Base-by-base conservation (phyloP, 2,888 invertebrate genomes). In the Tholera decimalis region DNA sequence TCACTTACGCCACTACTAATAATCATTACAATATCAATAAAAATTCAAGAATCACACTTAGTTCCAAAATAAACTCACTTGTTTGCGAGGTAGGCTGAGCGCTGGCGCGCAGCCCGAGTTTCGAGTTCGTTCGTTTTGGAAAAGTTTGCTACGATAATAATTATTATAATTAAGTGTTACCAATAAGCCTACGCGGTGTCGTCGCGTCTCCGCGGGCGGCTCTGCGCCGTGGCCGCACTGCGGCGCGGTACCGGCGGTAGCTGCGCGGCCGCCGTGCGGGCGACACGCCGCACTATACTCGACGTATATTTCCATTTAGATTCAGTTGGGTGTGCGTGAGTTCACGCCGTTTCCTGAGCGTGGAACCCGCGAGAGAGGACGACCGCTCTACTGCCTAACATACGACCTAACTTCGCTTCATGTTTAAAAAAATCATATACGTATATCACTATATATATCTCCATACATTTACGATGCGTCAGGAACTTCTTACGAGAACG, bases 31-130 rank as follows among this genome's bases (percentile, higher is more conserved):
- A 95, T 95, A 95, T 94, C 93, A 95, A 95, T 95, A 95, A 96
- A 95, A 96, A 95, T 95, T 95, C 96, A 96, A 97, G 96, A 97
- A 97, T 97, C 97, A 97, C 97, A 97, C 97, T 96, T 96, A 96
- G 96, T 96, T 96, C 97, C 97, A 96, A 97, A 97, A 96, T 96
- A 96, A 97, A 97, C 97, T 97, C 97, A 97, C 97, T 97, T 96
- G 96, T 96, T 95, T 97, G 97, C 97, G 97, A 97, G 97, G 97
- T 96, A 97, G 97, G 97, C 95, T 95, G 95, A 89, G 95, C 94
- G 94, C 95, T 89, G 87, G 91, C 94, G 95, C 95, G 88, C 94
- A 95, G 95, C 96, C 96, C 96, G 94, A 95, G 93, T 96, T 95
- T 96, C 95, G 96, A 96, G 96, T 96, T 96, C 94, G 96, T 96